Evolutionary conservation across 2,888 invertebrate genomes (phyloP), one percentile per base, ranked within the genome.

Genomic region (Lacanobia wlatinum): DNA sequence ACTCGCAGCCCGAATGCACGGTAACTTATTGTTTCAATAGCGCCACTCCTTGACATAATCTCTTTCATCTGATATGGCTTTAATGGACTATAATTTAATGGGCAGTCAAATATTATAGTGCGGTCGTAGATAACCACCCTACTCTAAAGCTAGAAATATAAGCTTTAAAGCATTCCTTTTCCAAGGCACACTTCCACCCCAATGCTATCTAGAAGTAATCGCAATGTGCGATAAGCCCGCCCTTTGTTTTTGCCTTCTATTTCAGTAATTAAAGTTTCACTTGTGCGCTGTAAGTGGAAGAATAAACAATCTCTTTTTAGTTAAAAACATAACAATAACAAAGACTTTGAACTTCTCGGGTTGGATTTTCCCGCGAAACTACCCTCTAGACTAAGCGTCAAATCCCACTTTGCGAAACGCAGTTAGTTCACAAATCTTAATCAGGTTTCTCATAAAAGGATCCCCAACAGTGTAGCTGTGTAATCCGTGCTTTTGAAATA

Each of bases 401-500:
- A 76, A 78, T 76, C 18, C 58, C 28, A 34, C 52, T 76, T 81
- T 18, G 43, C 28, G 23, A 61, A 61, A 64, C 34, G 40, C 55
- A 56, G 48, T 63, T 73, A 63, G n/a, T 69, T 80, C 14, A 61
- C 40, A 58, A 76, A 81, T 81, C 38, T 52, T 67, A 74, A 62
- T 80, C 50, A 50, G 34, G 52, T 64, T 50, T 80, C 76, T 80
- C 63, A 68, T 76, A 73, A 48, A 78, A 73, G 60, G 55, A 52
- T 76, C 65, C 56, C 21, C 38, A 48, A 58, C 61, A 65, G 21
- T 73, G 50, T 38, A 64, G 28, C 56, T 23, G 79, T 73, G 72
- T 74, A 77, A 50, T 74, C 53, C 63, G 55, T 63, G 48, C 58
- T 59, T 77, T 74, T 58, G 18, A 63, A 80, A 68, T 66, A 66